Conservation (phyloP, 92 coral and sea anemone species). For the Scolanthus callimorphus region DNA sequence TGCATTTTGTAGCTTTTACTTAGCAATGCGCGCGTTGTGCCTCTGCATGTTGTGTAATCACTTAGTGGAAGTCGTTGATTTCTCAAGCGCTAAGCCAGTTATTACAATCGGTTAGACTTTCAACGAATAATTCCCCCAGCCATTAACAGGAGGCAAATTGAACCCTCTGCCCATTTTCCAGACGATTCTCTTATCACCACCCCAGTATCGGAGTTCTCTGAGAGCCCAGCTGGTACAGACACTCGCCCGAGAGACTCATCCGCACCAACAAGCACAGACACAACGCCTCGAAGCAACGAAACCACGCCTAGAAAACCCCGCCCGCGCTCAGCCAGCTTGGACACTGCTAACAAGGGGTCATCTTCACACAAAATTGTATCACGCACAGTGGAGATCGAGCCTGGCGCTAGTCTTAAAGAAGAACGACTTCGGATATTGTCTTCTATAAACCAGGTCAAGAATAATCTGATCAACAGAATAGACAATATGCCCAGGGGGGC, state of each 20-base stretch:
- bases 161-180: background rate
- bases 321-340: background rate
- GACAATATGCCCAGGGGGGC: background rate
- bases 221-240: background rate
- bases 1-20: too few species aligned
- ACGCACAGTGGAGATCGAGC: conserved; percentile 1
- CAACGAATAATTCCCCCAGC: too few species aligned
- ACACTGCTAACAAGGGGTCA: background rate
- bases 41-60: too few species aligned
- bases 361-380: conserved; percentile 15
- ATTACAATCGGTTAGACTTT: too few species aligned
- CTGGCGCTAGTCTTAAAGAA: conserved; percentile 27
- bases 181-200: conserved; percentile 1
- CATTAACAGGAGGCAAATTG: too few species aligned
- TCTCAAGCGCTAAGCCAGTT: too few species aligned
- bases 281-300: background rate
- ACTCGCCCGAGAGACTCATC: background rate
- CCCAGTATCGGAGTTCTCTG: conserved; percentile 4
- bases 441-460: conserved; percentile 32
- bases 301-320: background rate
- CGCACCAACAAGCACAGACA: background rate
- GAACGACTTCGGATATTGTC: conserved; percentile 42
- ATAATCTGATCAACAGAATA: conserved; percentile 17
- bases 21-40: too few species aligned
- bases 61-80: too few species aligned